A percentile compares a stretch with the other conserved stretches of the same genome.
These are phyloP conservation scores for Anomalospiza imberbis DNA, from an alignment of 2,797 vertebrate genomes.

Conservation along the genomic window DNA sequence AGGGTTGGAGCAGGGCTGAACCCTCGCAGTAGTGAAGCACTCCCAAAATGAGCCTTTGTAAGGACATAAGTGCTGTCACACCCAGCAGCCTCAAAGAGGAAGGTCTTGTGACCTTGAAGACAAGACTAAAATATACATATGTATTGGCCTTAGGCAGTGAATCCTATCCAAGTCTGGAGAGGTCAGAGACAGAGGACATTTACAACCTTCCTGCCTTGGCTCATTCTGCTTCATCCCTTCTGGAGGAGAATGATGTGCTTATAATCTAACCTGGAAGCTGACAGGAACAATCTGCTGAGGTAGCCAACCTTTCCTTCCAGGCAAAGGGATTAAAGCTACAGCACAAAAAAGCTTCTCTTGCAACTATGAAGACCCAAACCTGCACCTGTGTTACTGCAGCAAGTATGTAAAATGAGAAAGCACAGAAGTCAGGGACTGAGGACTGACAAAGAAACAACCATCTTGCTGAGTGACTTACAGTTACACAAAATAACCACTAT, in stretches of 20 bases:
- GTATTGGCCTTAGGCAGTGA: neutral
- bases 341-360: neutral
- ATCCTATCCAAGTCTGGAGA: neutral
- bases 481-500: neutral
- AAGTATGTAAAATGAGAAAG: neutral
- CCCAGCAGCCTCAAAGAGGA: neutral
- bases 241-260: neutral
- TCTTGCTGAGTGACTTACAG: neutral
- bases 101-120: neutral
- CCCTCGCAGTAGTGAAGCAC: neutral
- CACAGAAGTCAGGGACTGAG: neutral
- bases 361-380: neutral
- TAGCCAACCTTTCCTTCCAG: neutral
- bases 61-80: neutral
- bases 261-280: neutral
- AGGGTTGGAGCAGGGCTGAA: neutral
- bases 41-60: neutral
- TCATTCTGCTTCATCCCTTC: neutral
- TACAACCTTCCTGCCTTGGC: neutral
- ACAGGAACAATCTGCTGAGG: neutral
- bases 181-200: neutral
- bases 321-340: neutral
- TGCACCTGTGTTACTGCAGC: neutral
- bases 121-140: neutral
- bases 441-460: neutral